These are phyloP conservation scores for Cremastinae sp. DNA, from an alignment of 2,888 invertebrate species.

Conservation along the genomic window DNA sequence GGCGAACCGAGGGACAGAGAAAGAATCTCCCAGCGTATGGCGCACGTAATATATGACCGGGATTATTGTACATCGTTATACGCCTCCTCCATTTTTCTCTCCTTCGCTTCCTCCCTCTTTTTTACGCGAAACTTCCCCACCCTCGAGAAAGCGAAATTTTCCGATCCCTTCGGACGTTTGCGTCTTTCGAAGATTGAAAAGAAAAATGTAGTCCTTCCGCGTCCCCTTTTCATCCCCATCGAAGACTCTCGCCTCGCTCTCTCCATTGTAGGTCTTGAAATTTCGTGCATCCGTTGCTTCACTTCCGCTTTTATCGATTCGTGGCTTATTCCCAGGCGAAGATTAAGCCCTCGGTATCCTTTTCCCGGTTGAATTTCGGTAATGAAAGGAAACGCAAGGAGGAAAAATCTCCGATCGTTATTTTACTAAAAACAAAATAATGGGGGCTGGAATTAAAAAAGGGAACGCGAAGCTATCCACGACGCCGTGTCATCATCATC, in stretches of 20 bases:
- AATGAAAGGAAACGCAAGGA: neutral
- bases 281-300: no score
- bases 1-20: conserved; percentile 30
- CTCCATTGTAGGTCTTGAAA: no score
- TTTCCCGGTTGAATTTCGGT: no score
- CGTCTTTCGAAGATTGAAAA: conserved; percentile 26
- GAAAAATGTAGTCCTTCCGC: neutral
- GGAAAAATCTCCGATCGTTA: conserved; percentile 6
- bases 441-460: neutral
- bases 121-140: no score
- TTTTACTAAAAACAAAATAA: no score
- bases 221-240: no score
- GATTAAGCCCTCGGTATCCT: no score
- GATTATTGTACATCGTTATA: conserved; percentile 6
- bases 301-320: no score
- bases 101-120: neutral
- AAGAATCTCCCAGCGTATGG: conserved; percentile 14
- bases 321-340: no score
- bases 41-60: neutral
- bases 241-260: no score
- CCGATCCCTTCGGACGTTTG: conserved; percentile 29
- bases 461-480: conserved; percentile 19
- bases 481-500: conserved; percentile 24
- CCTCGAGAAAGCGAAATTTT: neutral
- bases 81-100: neutral